Conservation (phyloP, 2,797 vertebrate species). For the Kryptolebias ocellatus region DNA sequence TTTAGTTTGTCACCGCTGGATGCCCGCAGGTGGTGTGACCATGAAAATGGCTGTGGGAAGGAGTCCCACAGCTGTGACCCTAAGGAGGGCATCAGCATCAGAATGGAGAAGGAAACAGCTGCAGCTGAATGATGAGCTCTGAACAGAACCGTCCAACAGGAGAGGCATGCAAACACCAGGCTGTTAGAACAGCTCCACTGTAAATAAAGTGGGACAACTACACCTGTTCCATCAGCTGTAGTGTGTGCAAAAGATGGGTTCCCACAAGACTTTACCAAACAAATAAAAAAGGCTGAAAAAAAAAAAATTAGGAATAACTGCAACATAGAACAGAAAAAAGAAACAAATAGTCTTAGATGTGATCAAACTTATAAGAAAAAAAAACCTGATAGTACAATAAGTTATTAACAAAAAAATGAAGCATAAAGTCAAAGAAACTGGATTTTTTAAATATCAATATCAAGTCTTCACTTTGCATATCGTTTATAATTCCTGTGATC, state of each 20-base stretch:
- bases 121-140: constrained; percentile 72
- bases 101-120: constrained; percentile 85
- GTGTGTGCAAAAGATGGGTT: constrained; percentile 3
- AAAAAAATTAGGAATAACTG: no score
- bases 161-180: constrained; percentile 71
- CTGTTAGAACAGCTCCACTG: constrained; percentile 72
- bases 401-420: no score
- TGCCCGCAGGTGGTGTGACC: constrained; percentile 82
- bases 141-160: constrained; percentile 71
- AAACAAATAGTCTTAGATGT: no score
- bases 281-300: no score
- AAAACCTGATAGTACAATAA: no score
- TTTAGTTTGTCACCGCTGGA: constrained; percentile 85
- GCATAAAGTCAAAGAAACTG: no score
- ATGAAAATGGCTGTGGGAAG: constrained; percentile 84
- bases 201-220: constrained; percentile 75
- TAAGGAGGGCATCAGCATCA: constrained; percentile 86
- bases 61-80: constrained; percentile 69
- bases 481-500: no score
- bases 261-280: constrained; percentile 30
- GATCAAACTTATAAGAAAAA: no score
- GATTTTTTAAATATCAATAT: no score
- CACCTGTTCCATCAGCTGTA: constrained; percentile 25
- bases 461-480: no score
- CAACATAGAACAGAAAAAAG: no score